Evolutionary conservation across 2,888 invertebrate species (phyloP), one percentile per base, ranked within the genome.

Genomic region (Drosophila merina): DNA sequence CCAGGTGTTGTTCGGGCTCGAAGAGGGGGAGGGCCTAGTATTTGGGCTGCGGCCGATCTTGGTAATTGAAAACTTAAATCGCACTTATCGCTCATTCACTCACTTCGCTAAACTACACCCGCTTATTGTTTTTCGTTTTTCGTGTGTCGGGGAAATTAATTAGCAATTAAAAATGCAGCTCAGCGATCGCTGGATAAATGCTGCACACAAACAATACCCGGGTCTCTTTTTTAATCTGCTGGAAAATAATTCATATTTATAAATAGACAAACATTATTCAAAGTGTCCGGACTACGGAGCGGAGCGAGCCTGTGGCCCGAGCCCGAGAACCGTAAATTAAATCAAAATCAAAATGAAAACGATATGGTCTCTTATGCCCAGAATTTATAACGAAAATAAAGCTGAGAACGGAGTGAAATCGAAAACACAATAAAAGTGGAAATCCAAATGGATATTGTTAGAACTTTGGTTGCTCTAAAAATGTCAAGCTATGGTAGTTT

Each of bases 201-300:
- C 50, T 26, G 12, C 38, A 38, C 47, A 56, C 44, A 42, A 42
- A 42, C 72, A 45, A 44, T 56, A 30, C 12, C 26, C 42, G 44
- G 69, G 26, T 54, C 40, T 38, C 75, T 51, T 45, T 68, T 75
- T 66, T 86, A 78, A 82, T 86, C 86, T 71, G 57, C 33, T 71
- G 64, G 48, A 60, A 73, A 73, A 83, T 86, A 86, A 85, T 85
- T 85, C 85, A 85, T 85, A 86, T 86, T 85, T 86, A 82, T 85
- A 85, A 84, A 84, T 86, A 86, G 84, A 75, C 85, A 72, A 76
- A 75, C 84, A 85, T 84, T 84, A 85, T 85, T 85, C 85, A 85
- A 85, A 78, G 87, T 85, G 84, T 85, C 84, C 75, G 72, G 57
- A 47, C 20, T 20, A 20, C 20, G 20, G 20, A 20, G 63, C 25